Base-by-base conservation (phyloP, 2,797 vertebrate genomes). In the Urosaurus nigricauda region DNA sequence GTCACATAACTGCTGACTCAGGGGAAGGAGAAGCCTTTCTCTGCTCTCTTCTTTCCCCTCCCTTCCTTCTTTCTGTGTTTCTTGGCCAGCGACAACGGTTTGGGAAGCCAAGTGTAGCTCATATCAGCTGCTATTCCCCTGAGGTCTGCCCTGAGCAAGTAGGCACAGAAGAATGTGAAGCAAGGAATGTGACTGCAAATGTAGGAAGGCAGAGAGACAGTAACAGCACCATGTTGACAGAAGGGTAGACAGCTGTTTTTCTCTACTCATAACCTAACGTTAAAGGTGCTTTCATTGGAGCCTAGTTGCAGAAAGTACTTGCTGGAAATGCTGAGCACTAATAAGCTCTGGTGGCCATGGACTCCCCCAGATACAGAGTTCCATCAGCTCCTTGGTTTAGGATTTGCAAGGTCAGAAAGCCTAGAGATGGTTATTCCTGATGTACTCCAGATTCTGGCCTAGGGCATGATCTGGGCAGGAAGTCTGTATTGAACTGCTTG, bases 1-100 rank as follows among this genome's bases (percentile, higher is more conserved):
- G 95, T 90, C 0, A 70, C 0, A 1, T 93, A 92, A 94, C 94
- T 95, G 95, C 94, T 92, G 93, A 90, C 93, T 94, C 47, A 0
- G 1, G 86, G 0, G 0, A 47, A 0, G 7, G 92, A 71, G 90
- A 21, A 83, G 86, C 90, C 90, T 19, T 0, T 79, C 0, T 84
- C 88, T 71, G 29, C 60, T 79, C 24, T 63, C 40, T 24, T 11
- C 0, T 4, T 0, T 78, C 85, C 85, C 84, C 0, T 0, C 29
- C 75, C 86, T 1, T 32, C 65, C 32, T n/a, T 78, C 53, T 63
- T 40, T 79, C 47, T 47, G 17, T 0, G 0, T 63, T 1, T 1
- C 91, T 83, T 84, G 85, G 89, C 17, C 0, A 60, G 32, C 1
- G 11, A 68, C 81, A 35, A 0, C 1, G 32, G 0, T 40, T 37